These are phyloP conservation scores for Julus scandinavius DNA, from an alignment of 2,888 invertebrate species.

Conservation along the genomic window DNA sequence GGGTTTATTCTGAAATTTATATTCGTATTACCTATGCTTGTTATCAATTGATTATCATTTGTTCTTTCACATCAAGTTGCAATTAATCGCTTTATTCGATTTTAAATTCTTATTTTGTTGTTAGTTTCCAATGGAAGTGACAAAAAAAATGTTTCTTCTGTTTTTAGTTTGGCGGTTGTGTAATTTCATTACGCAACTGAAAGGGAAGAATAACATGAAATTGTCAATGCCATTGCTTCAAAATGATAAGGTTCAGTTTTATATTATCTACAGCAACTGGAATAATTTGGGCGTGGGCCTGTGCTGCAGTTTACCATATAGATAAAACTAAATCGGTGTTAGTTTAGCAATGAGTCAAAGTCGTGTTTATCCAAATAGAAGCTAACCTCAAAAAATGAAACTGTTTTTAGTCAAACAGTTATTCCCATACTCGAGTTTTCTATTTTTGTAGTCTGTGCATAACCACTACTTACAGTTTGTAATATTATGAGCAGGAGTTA, in stretches of 20 bases:
- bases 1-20: no score
- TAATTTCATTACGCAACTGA: background rate
- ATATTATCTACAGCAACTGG: background rate
- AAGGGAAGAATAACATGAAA: background rate
- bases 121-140: no score
- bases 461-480: background rate
- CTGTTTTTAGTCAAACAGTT: background rate
- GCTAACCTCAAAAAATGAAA: background rate
- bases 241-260: background rate
- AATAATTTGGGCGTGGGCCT: background rate
- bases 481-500: no score
- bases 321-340: background rate
- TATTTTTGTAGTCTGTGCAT: background rate
- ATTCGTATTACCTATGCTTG: no score
- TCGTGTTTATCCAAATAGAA: background rate
- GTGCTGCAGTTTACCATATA: background rate
- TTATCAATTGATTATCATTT: no score
- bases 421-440: background rate
- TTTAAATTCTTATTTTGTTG: no score
- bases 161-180: background rate
- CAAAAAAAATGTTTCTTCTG: background rate
- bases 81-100: no score
- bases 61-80: no score
- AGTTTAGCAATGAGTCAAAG: conserved; percentile 34
- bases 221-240: background rate